Base-by-base conservation (phyloP, 1,140 invertebrate genomes). In the Lutraria rhynchaena region DNA sequence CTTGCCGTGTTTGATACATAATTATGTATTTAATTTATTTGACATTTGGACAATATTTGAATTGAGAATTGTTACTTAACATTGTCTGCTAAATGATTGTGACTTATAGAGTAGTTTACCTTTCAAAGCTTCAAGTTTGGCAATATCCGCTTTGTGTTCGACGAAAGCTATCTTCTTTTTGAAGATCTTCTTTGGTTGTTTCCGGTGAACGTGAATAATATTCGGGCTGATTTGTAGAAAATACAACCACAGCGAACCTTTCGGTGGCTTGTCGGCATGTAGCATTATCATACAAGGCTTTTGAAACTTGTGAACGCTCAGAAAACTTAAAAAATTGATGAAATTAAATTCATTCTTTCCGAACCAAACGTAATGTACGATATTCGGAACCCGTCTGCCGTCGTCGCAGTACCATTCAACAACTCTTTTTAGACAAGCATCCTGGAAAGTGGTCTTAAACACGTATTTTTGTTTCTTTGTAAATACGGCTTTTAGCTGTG, bases 111-210 rank as follows among this genome's bases (percentile, higher is more conserved):
- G n/a, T n/a, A n/a, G n/a, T 27, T 27, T 57, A 87, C 86, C 84
- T 81, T 75, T 71, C 24, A 87, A 69, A 4, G 78, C 78, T 65
- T 85, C 77, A 22, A 87, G 67, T 55, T 85, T 78, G 0, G 86
- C 86, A 35, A 87, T 70, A 55, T 85, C 84, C 0, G 86, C 75
- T 75, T 84, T 83, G 81, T 87, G 86, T 73, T 87, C 82, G 37
- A 87, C 65, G 29, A 46, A 83, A 1, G 83, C 74, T 33, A 87
- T 35, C 70, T 71, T 80, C 57, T 67, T 83, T 15, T 74, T 74
- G 44, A 82, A 85, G 19, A 87, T 65, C 22, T 44, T 75, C 24
- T 63, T 63, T 9, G 86, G 86, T 22, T 84, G 81, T 37, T 63
- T 69, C 22, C 82, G 35, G 17, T 82, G 69, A n/a, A 87, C 83